Evolutionary conservation across 1,140 invertebrate genomes (phyloP).

Genomic region (Eriosoma lanigerum): DNA sequence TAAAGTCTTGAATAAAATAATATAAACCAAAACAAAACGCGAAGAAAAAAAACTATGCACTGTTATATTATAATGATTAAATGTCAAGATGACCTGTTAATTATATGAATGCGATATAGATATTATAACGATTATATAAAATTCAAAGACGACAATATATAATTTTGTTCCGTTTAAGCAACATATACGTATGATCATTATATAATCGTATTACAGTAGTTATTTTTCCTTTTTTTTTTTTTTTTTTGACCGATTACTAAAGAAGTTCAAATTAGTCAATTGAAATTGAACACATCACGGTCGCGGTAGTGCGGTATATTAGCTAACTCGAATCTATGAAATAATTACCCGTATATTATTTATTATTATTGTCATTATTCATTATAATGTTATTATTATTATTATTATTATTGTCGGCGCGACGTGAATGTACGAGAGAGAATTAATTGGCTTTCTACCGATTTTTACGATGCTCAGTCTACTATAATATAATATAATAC

Average conservation of each 20-base stretch:
- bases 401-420: background rate
- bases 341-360: conserved; percentile 6
- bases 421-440: background rate
- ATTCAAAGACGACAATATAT: too few species aligned
- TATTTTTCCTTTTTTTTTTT: background rate
- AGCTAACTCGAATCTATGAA: background rate
- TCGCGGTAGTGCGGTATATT: background rate
- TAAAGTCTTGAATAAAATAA: too few species aligned
- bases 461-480: background rate
- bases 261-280: conserved; percentile 3
- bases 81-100: too few species aligned
- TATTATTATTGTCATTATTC: background rate
- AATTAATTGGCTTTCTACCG: conserved; percentile 1
- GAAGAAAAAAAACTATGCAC: too few species aligned
- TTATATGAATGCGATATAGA: too few species aligned
- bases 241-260: background rate
- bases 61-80: too few species aligned
- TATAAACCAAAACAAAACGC: too few species aligned
- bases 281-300: conserved; percentile 10
- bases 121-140: too few species aligned
- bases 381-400: background rate
- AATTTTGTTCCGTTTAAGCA: background rate
- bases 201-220: conserved; percentile 5
- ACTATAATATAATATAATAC: background rate
- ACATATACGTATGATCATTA: background rate